Evolutionary conservation across 2,113 vertebrate species (phyloP).

Genomic region (Tauraco erythrolophus): DNA sequence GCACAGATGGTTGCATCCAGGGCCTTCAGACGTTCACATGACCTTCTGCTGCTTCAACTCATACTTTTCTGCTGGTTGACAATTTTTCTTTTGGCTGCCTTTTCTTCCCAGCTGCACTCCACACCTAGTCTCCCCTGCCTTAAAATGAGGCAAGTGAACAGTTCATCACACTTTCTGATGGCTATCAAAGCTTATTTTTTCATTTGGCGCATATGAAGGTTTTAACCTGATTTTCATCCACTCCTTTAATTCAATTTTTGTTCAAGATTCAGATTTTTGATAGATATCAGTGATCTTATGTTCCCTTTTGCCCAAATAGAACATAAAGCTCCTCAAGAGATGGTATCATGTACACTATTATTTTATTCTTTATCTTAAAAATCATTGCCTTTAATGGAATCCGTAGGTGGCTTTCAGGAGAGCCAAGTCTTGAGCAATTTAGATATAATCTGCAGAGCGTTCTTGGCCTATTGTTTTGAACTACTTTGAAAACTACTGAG

Average conservation of each 20-base stretch:
- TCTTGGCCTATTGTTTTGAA: slow-evolving; percentile 5
- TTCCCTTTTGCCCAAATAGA: background rate
- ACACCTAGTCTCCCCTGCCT: background rate
- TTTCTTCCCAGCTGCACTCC: background rate
- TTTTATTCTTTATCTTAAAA: slow-evolving; percentile 18
- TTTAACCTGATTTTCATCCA: background rate
- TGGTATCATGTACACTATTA: background rate
- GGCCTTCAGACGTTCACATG: background rate
- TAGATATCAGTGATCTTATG: background rate
- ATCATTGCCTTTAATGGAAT: background rate
- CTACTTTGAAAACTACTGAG: background rate
- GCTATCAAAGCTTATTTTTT: background rate
- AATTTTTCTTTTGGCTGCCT: background rate
- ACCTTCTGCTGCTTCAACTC: background rate
- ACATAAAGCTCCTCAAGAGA: background rate
- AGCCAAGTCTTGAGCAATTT: background rate
- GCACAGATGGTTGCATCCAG: background rate
- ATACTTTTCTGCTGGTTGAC: background rate
- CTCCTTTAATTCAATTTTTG: background rate
- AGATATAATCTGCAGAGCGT: background rate
- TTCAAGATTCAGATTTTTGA: background rate
- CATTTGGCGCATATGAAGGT: background rate
- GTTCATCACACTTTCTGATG: background rate
- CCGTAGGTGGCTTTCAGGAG: background rate
- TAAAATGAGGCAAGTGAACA: background rate